Evolutionary conservation across 2,797 vertebrate genomes (phyloP), one percentile per base, ranked within the genome.

Genomic region (Nyctalus aviator): DNA sequence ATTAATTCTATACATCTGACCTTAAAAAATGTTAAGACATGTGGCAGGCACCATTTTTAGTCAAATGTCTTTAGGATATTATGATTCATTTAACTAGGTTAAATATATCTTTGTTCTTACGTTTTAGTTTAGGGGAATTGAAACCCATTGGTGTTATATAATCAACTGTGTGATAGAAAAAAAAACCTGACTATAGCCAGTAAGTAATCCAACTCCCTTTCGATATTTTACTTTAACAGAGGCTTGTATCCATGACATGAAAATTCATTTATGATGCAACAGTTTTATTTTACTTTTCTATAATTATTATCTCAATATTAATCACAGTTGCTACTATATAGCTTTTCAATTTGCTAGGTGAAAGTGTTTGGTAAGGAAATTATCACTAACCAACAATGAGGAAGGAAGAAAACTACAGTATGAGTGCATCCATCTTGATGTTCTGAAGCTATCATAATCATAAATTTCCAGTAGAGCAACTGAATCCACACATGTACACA

Each of bases 211-310:
- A 85, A 62, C 6, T 25, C 7, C 20, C 6, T 88, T 91, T 78
- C 8, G 71, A 83, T 68, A 53, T 53, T 62, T 89, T 72, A 46
- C 37, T 83, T 2, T 83, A 76, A 41, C 3, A 25, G 17, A 30
- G 11, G 1, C 62, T 82, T 78, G 10, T 73, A 91, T 27, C 37
- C 18, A 48, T 44, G 71, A 73, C 12, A 75, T 69, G 30, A 5
- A 91, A 62, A 85, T 41, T 48, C 18, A 79, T 53, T 77, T 86
- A 84, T 53, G 57, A 75, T 8, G 53, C 20, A 41, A 62, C 4
- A 73, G 18, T 84, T 95, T 78, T 82, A 68, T 75, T 90, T 69
- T 18, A 84, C 46, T 81, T 94, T 69, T 53, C 69, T 50, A 7
- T 53, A 86, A 75, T 73, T 69, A 88, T 84, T 59, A 62, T 37